phyloP scores from a whole-genome alignment of 92 coral and sea anemone genomes.

The Phenganax stokvisi region DNA sequence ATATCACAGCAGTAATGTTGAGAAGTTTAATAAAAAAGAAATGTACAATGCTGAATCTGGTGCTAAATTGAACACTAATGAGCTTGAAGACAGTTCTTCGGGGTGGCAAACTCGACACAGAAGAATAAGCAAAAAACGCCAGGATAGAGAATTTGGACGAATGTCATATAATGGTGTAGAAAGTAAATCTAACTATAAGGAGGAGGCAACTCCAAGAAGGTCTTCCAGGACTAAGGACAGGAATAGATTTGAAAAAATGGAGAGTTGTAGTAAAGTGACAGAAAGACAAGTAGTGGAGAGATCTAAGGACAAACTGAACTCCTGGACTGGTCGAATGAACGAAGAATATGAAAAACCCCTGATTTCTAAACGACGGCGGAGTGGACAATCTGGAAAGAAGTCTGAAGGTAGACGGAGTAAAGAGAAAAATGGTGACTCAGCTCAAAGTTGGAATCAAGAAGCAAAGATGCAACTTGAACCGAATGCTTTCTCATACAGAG shows the following conservation, averaged over 20 bases:
- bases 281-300: neutral
- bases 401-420: neutral
- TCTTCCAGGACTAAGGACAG: neutral
- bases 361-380: conserved; percentile 8
- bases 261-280: neutral
- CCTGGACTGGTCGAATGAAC: neutral
- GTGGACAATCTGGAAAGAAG: conserved; percentile 9
- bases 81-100: neutral
- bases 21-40: neutral
- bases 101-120: conserved; percentile 37
- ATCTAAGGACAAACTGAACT: neutral
- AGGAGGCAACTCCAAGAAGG: neutral
- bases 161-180: neutral
- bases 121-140: conserved; percentile 11
- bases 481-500: conserved; percentile 70
- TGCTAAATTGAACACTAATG: neutral
- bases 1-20: too few species aligned
- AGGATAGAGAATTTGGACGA: conserved; percentile 14
- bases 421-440: conserved; percentile 1
- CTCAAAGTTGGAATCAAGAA: neutral
- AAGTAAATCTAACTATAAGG: neutral
- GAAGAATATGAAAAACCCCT: conserved; percentile 2
- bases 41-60: neutral
- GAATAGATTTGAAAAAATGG: neutral
- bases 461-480: neutral